Evolutionary conservation across 1,140 invertebrate genomes (phyloP).

Genomic region (Cydia pomonella): DNA sequence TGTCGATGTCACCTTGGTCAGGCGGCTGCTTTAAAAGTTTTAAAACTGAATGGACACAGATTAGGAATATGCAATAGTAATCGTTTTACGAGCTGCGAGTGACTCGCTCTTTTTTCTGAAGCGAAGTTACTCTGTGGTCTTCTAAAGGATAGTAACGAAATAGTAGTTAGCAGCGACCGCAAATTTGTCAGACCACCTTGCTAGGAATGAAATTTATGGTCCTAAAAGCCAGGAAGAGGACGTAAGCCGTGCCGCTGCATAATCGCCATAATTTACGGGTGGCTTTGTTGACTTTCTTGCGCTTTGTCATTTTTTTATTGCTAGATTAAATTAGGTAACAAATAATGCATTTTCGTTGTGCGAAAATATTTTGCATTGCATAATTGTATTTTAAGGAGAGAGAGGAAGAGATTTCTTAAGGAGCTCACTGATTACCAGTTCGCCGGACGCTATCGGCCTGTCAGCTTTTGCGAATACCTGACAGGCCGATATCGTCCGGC

Average conservation of each 20-base stretch:
- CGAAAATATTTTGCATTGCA: slow-evolving; percentile 24
- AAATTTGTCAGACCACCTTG: slow-evolving; percentile 79
- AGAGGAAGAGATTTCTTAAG: too few species aligned
- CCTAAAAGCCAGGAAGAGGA: slow-evolving; percentile 65
- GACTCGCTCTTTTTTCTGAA: not conserved
- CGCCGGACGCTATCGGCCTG: too few species aligned
- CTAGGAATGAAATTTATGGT: slow-evolving; percentile 71
- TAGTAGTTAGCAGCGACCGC: slow-evolving; percentile 69
- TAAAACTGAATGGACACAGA: slow-evolving; percentile 2
- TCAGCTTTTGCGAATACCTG: too few species aligned
- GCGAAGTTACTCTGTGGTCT: slow-evolving; percentile 49
- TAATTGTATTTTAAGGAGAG: slow-evolving; percentile 33
- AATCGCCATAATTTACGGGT: slow-evolving; percentile 72
- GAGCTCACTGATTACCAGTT: too few species aligned
- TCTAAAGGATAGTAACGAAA: slow-evolving; percentile 59
- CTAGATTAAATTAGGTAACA: slow-evolving; percentile 29
- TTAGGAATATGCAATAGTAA: slow-evolving; percentile 11
- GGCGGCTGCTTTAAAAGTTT: slow-evolving; percentile 5
- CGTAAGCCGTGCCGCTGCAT: slow-evolving; percentile 73
- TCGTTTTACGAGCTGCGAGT: not conserved
- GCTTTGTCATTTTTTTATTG: slow-evolving; percentile 49
- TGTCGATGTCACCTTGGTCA: slow-evolving; percentile 12
- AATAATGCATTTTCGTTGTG: slow-evolving; percentile 13
- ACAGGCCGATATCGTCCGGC: too few species aligned
- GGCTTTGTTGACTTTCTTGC: slow-evolving; percentile 65